Evolutionary conservation across 1,140 invertebrate genomes (phyloP), one percentile per base, ranked within the genome.

Genomic region (Sitobion miscanthi): DNA sequence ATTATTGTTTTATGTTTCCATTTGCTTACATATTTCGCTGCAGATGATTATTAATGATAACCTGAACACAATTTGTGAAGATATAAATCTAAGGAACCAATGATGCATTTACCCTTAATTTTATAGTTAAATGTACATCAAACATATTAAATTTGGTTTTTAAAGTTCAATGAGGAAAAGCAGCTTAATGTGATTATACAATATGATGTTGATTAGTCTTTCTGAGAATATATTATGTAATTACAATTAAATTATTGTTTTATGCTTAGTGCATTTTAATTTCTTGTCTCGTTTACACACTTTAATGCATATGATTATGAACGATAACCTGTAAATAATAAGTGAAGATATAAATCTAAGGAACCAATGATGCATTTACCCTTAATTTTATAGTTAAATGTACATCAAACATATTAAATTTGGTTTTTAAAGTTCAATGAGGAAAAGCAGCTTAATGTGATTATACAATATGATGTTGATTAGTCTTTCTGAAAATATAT

Each of bases 161-260:
- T 62, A 25, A 62, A 62, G 2, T 62, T 47, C 23, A 77, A 42
- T 91, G 62, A 91, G 7, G 49, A 57, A 82, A 82, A 77, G 49
- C 52, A 8, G 11, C 45, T 77, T 82, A 20, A 47, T 47, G 42
- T 45, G 62, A 77, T 77, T 35, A 14, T 45, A 47, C 2, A n/a
- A 77, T 21, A 49, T 91, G 62, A 91, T 91, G n/a, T 91, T 82
- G 90, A 91, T 91, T 91, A 91, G 90, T 91, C 90, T 91, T 91
- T 42, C 90, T 91, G 90, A 91, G 45, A 82, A 77, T 49, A 82
- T 62, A 2, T 30, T 69, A 0, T 69, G 8, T 62, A 25, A 62
- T 62, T 62, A 9, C 30, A 11, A 2, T 62, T 30, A 62, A 62
- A 11, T 62, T 62, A 30, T 11, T 62, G 57, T 25, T 30, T 3